A percentile compares a stretch with the other conserved stretches of the same genome.
phyloP scores from a whole-genome alignment of 2,888 invertebrate genomes.

The Thecophora atra region DNA sequence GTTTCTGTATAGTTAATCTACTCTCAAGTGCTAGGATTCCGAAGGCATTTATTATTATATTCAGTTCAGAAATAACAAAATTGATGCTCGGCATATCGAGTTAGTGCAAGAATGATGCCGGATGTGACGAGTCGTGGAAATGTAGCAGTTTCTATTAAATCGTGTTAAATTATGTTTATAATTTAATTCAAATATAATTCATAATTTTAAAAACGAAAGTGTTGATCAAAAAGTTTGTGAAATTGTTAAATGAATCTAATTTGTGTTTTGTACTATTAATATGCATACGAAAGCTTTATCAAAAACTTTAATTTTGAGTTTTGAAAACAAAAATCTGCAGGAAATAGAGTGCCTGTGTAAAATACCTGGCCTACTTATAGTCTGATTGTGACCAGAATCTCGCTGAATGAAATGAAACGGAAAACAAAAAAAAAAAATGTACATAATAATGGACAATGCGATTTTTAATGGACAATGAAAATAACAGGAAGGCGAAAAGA shows the following conservation, averaged over 20 bases:
- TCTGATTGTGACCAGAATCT: background rate
- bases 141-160: slow-evolving; percentile 1
- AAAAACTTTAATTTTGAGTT: no score
- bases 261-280: background rate
- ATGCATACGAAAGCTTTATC: background rate
- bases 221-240: background rate
- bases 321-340: background rate
- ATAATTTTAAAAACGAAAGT: background rate
- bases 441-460: background rate
- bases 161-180: background rate
- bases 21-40: no score
- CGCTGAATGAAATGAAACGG: background rate
- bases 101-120: slow-evolving; percentile 14
- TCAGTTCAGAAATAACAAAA: no score
- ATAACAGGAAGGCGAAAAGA: background rate
- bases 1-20: no score
- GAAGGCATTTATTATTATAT: no score
- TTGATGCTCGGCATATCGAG: no score
- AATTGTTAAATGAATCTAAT: background rate
- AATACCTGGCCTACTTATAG: background rate
- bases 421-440: slow-evolving; percentile 2
- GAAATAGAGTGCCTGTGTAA: background rate
- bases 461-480: background rate
- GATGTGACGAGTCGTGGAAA: slow-evolving; percentile 21
- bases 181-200: background rate